A percentile compares a stretch with the other conserved stretches of the same genome.
These are phyloP conservation scores for Sceloporus undulatus DNA, from an alignment of 2,113 vertebrate genomes.

Conservation along the genomic window DNA sequence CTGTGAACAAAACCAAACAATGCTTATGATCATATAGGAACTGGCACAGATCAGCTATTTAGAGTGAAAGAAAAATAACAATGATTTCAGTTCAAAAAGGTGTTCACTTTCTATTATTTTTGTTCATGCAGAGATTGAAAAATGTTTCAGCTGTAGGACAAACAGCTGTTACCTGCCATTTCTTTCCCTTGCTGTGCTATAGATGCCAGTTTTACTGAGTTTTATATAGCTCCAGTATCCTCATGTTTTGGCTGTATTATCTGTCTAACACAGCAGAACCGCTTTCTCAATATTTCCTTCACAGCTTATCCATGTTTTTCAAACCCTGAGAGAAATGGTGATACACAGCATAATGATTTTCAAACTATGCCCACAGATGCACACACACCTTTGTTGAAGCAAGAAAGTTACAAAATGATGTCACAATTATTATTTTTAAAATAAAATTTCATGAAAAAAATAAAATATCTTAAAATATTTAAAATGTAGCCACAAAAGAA, in stretches of 20 bases:
- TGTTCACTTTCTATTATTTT: slow-evolving; percentile 3
- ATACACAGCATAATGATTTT: slow-evolving; percentile 27
- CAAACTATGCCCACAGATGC: slow-evolving; percentile 11
- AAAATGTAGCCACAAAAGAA: too few species aligned
- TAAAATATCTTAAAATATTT: too few species aligned
- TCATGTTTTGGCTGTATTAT: slow-evolving; percentile 54
- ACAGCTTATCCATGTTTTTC: slow-evolving; percentile 43
- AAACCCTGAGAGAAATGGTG: slow-evolving; percentile 33
- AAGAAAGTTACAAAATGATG: too few species aligned
- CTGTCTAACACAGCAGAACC: slow-evolving; percentile 49
- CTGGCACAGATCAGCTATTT: not conserved
- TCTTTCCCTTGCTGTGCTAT: slow-evolving; percentile 48
- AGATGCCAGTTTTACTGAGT: slow-evolving; percentile 57
- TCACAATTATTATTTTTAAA: too few species aligned
- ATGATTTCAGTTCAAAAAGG: slow-evolving; percentile 1
- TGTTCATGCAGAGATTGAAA: slow-evolving; percentile 33
- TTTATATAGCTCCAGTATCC: slow-evolving; percentile 58
- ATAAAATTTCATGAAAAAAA: too few species aligned
- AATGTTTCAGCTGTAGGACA: slow-evolving; percentile 37
- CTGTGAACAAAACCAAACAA: not conserved
- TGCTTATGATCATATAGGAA: not conserved
- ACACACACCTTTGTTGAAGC: not conserved
- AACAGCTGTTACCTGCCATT: slow-evolving; percentile 28
- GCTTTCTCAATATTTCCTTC: slow-evolving; percentile 54
- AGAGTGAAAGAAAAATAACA: not conserved